Percentiles rank a stretch among this genome's conserved stretches.
These are phyloP conservation scores for Apamea crenata DNA, from an alignment of 2,888 invertebrate species.

Conservation along the genomic window DNA sequence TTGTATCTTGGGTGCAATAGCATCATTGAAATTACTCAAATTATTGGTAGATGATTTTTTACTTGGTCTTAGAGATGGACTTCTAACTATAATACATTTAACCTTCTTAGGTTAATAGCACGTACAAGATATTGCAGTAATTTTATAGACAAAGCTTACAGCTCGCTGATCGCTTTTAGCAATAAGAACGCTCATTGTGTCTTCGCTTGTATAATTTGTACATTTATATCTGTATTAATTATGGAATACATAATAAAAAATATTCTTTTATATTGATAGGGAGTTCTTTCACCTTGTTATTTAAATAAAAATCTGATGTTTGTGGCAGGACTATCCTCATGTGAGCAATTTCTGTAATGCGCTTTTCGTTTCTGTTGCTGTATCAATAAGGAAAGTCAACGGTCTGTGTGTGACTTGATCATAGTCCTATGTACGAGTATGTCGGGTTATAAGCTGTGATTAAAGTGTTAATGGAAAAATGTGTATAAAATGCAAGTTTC, in stretches of 20 bases:
- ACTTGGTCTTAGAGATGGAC: not conserved
- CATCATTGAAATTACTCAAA: not conserved
- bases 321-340: not conserved
- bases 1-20: too few species aligned
- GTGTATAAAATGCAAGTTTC: not conserved
- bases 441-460: slow-evolving; percentile 38
- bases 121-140: too few species aligned
- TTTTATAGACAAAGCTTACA: too few species aligned
- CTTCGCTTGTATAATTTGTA: too few species aligned
- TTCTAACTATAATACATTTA: too few species aligned
- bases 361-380: too few species aligned
- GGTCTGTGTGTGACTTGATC: slow-evolving; percentile 28
- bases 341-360: too few species aligned
- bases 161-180: not conserved
- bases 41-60: not conserved
- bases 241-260: too few species aligned
- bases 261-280: not conserved
- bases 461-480: not conserved
- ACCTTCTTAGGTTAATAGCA: too few species aligned
- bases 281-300: not conserved
- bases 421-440: not conserved
- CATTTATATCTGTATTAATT: too few species aligned
- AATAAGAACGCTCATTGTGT: too few species aligned
- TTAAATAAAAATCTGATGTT: not conserved
- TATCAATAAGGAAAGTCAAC: slow-evolving; percentile 47